phyloP scores from a whole-genome alignment of 2,888 invertebrate genomes.

The Dicycla oo region DNA sequence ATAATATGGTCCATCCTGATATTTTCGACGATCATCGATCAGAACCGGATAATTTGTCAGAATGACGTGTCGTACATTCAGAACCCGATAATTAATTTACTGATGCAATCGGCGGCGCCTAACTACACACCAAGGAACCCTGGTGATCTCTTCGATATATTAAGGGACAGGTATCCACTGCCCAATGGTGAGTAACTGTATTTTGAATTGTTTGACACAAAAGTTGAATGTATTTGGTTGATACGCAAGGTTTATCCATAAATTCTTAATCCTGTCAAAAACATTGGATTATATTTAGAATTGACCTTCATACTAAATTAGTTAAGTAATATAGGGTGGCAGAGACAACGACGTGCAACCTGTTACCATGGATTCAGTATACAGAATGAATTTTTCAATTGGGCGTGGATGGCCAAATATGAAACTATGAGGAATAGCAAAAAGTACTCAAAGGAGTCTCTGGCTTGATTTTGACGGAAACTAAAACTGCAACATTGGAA shows the following conservation, averaged over 20 bases:
- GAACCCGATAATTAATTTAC: conserved; percentile 63
- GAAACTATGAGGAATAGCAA: too few relatives aligned
- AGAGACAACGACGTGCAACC: too few relatives aligned
- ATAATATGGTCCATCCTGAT: conserved; percentile 23
- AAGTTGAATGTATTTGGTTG: not conserved
- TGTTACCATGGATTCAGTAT: too few relatives aligned
- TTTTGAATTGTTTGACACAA: not conserved
- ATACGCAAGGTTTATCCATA: not conserved
- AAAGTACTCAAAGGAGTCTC: too few relatives aligned
- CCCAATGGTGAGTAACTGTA: conserved; percentile 69
- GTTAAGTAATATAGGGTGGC: too few relatives aligned
- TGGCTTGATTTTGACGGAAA: too few relatives aligned
- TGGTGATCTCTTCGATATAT: conserved; percentile 69
- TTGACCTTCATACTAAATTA: not conserved
- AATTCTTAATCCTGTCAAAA: not conserved
- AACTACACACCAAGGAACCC: conserved; percentile 64
- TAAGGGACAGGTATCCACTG: conserved; percentile 71
- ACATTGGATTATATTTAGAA: not conserved
- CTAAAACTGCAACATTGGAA: too few relatives aligned
- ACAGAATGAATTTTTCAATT: too few relatives aligned
- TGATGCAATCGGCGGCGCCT: conserved; percentile 65
- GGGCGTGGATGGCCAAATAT: too few relatives aligned
- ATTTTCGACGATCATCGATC: conserved; percentile 28
- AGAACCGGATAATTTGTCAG: conserved; percentile 49
- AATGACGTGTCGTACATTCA: conserved; percentile 60